phyloP scores from a whole-genome alignment of 2,888 invertebrate species.

The Andrena trimmerana region DNA sequence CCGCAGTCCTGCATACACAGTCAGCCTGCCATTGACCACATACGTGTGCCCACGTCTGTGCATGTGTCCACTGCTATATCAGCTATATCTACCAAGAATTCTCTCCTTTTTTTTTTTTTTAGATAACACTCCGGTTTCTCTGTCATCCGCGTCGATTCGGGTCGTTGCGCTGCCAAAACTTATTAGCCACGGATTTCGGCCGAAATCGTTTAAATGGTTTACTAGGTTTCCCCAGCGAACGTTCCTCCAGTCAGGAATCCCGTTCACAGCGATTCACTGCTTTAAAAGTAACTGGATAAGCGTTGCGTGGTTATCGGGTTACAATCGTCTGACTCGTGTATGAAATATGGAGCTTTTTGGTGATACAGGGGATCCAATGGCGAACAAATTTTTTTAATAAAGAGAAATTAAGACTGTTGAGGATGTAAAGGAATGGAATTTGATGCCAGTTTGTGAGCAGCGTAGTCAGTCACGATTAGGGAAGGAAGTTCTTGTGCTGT shows the following conservation, averaged over 20 bases:
- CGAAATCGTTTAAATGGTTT: not conserved
- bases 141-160: not conserved
- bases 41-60: constrained; percentile 50
- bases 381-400: too few species aligned
- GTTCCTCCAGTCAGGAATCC: not conserved
- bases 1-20: constrained; percentile 73
- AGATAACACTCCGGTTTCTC: constrained; percentile 11
- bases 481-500: too few species aligned
- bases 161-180: not conserved
- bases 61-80: constrained; percentile 39
- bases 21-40: constrained; percentile 69
- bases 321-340: not conserved
- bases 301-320: not conserved
- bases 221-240: not conserved
- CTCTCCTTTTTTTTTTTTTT: constrained; percentile 16
- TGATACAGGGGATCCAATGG: not conserved
- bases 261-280: not conserved
- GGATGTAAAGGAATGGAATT: too few species aligned
- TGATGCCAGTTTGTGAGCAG: too few species aligned
- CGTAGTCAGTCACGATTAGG: too few species aligned
- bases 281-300: constrained; percentile 6
- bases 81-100: constrained; percentile 49
- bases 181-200: constrained; percentile 1
- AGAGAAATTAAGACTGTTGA: too few species aligned
- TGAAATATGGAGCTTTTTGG: not conserved